Evolutionary conservation across 2,113 vertebrate genomes (phyloP).

Genomic region (Thalassarche chlororhynchos): DNA sequence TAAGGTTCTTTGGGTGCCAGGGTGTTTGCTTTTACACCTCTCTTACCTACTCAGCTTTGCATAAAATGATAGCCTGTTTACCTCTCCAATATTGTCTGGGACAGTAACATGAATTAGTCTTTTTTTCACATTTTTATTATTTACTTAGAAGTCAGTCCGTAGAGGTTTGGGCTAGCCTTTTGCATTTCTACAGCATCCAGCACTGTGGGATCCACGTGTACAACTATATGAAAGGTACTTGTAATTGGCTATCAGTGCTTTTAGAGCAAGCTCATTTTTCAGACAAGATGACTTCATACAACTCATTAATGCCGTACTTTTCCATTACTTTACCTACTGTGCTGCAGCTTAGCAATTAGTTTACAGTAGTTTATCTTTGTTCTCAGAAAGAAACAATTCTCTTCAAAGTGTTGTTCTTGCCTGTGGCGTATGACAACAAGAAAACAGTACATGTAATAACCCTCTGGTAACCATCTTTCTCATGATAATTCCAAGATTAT

Average conservation of each 20-base stretch:
- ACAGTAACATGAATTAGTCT: not conserved
- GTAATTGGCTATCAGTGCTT: not conserved
- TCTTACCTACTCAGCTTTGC: not conserved
- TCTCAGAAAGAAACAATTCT: slow-evolving; percentile 3
- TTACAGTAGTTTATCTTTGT: slow-evolving; percentile 49
- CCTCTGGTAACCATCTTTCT: slow-evolving; percentile 46
- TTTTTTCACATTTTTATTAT: not conserved
- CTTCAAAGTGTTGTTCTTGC: slow-evolving; percentile 51
- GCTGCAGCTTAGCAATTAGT: slow-evolving; percentile 8
- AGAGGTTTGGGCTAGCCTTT: not conserved
- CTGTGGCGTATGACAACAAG: slow-evolving; percentile 49
- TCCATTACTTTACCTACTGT: not conserved
- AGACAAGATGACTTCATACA: not conserved
- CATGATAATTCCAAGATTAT: slow-evolving; percentile 30
- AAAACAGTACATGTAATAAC: slow-evolving; percentile 42
- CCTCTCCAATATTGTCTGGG: not conserved
- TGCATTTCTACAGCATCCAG: not conserved
- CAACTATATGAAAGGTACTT: not conserved
- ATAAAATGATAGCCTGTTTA: not conserved
- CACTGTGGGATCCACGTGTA: not conserved
- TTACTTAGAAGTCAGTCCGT: not conserved
- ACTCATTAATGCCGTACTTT: not conserved
- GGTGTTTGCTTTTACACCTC: not conserved
- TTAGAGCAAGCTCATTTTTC: not conserved
- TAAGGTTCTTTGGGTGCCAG: not conserved